phyloP scores from a whole-genome alignment of 2,797 vertebrate genomes.

The Macropodus opercularis region DNA sequence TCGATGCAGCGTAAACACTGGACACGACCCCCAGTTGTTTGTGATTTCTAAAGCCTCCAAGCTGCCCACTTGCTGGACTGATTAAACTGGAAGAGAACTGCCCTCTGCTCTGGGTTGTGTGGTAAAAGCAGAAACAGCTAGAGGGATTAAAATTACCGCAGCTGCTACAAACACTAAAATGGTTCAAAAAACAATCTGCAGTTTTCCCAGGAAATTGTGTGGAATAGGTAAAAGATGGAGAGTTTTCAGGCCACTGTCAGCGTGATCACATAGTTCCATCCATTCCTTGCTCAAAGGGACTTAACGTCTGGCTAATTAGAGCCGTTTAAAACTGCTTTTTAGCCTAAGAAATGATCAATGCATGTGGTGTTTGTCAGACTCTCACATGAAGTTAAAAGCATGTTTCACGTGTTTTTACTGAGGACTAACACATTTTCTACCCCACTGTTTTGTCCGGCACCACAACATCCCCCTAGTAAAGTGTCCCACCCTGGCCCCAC shows the following conservation, averaged over 20 bases:
- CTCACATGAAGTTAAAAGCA: too few relatives aligned
- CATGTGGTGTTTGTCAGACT: too few relatives aligned
- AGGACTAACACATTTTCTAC: too few relatives aligned
- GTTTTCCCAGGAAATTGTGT: slow-evolving; percentile 9
- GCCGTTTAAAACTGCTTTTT: too few relatives aligned
- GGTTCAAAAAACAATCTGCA: neutral
- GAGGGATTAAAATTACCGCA: slow-evolving; percentile 27
- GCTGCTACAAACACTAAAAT: slow-evolving; percentile 4
- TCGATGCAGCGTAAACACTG: neutral
- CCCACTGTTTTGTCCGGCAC: too few relatives aligned
- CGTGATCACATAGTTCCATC: too few relatives aligned
- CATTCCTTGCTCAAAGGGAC: too few relatives aligned
- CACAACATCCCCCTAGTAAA: too few relatives aligned
- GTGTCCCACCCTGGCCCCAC: too few relatives aligned
- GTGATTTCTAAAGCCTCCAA: slow-evolving; percentile 11
- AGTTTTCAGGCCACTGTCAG: slow-evolving; percentile 21
- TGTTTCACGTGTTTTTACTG: too few relatives aligned
- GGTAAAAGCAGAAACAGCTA: slow-evolving; percentile 16
- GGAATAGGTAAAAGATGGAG: neutral
- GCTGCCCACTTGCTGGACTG: slow-evolving; percentile 24
- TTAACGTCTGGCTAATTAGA: too few relatives aligned
- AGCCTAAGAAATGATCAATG: too few relatives aligned
- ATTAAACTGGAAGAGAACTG: slow-evolving; percentile 14
- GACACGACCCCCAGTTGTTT: slow-evolving; percentile 21
- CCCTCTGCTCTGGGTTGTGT: slow-evolving; percentile 6